These are phyloP conservation scores for Heliothis virescens DNA, from an alignment of 1,140 invertebrate species.

Conservation along the genomic window DNA sequence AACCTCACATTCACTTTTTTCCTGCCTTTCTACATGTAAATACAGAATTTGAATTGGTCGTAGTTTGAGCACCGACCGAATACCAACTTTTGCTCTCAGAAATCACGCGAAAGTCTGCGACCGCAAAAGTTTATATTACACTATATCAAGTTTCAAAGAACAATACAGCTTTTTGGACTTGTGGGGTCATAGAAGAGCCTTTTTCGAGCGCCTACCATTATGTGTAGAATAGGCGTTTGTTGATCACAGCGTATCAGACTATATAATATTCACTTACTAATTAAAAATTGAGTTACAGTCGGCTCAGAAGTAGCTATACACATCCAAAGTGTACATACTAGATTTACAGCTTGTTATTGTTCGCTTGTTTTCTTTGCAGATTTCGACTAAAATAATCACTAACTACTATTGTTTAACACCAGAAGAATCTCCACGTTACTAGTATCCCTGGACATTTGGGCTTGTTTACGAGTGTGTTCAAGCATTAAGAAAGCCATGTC, in stretches of 20 bases:
- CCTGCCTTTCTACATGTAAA: constrained; percentile 32
- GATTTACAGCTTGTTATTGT: too few species aligned
- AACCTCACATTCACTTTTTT: constrained; percentile 25
- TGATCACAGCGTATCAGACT: background rate
- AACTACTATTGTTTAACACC: too few species aligned
- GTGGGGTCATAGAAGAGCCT: constrained; percentile 50
- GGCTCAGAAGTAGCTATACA: too few species aligned
- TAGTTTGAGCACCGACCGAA: constrained; percentile 40
- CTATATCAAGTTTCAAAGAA: constrained; percentile 53
- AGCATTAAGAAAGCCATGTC: too few species aligned
- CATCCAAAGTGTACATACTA: too few species aligned
- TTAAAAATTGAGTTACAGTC: too few species aligned
- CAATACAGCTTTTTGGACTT: constrained; percentile 49
- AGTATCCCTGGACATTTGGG: background rate
- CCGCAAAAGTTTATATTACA: constrained; percentile 64
- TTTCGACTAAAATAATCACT: too few species aligned
- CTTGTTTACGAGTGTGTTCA: too few species aligned
- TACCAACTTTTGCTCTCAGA: constrained; percentile 55
- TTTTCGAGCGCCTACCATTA: constrained; percentile 24
- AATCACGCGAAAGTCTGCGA: constrained; percentile 48
- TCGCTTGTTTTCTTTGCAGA: too few species aligned
- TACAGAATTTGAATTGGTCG: constrained; percentile 47
- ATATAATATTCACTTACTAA: background rate
- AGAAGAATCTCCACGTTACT: too few species aligned
- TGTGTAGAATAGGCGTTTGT: background rate